These are phyloP conservation scores for Carassius auratus DNA, from an alignment of 2,113 vertebrate species.

Conservation along the genomic window DNA sequence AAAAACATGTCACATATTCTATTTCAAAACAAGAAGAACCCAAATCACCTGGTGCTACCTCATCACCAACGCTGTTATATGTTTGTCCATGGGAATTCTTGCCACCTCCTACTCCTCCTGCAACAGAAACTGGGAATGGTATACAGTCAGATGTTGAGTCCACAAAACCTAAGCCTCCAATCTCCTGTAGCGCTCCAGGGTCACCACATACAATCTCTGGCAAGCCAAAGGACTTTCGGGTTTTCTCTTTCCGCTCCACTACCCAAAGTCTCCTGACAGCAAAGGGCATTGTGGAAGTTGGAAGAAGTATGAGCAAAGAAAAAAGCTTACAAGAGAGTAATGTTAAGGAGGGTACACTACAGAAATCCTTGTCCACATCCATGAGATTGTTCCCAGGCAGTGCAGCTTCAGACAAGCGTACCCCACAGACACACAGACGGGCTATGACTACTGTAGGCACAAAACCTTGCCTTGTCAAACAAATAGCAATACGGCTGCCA, in stretches of 20 bases:
- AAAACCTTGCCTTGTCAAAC: conserved; percentile 76
- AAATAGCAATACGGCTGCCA: conserved; percentile 70
- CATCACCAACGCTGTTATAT: conserved; percentile 56
- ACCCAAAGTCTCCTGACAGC: conserved; percentile 68
- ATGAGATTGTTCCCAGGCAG: conserved; percentile 53
- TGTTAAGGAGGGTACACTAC: conserved; percentile 58
- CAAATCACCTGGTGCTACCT: conserved; percentile 29
- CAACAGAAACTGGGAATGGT: conserved; percentile 41
- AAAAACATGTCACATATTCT: conserved; percentile 79
- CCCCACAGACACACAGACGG: conserved; percentile 63
- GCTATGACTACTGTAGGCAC: conserved; percentile 65
- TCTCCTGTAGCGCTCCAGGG: conserved; percentile 74
- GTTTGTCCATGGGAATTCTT: conserved; percentile 76
- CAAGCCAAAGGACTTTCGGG: conserved; percentile 67
- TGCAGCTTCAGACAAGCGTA: conserved; percentile 62
- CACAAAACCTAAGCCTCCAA: conserved; percentile 58
- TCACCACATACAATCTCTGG: conserved; percentile 63
- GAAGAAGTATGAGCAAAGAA: conserved; percentile 61
- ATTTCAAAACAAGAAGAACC: conserved; percentile 65
- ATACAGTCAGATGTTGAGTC: conserved; percentile 59
- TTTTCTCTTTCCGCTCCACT: conserved; percentile 70
- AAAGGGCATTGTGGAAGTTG: conserved; percentile 64
- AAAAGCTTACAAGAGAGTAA: conserved; percentile 56
- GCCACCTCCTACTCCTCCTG: conserved; percentile 52
- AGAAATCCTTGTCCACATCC: conserved; percentile 57